Evolutionary conservation across 2,888 invertebrate genomes (phyloP).

Genomic region (Oscheius sp.): DNA sequence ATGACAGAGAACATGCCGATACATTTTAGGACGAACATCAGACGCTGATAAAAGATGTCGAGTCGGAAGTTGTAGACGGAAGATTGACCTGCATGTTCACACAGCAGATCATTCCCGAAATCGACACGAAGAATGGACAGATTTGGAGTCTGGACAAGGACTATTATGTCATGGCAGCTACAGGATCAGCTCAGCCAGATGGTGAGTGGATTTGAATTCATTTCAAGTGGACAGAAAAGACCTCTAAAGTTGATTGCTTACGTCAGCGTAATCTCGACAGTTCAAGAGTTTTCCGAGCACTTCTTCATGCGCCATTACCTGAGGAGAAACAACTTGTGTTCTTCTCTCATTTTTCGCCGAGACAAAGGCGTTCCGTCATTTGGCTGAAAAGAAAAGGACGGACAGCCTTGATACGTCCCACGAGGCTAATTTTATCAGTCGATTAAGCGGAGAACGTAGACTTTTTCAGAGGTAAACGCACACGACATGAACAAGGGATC

Average conservation of each 20-base stretch:
- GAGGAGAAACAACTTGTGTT: no score
- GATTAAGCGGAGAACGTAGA: not conserved
- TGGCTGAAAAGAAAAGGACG: no score
- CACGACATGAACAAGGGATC: conserved; percentile 67
- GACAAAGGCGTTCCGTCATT: no score
- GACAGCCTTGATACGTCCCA: no score
- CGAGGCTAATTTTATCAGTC: no score
- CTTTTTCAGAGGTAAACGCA: conserved; percentile 64
- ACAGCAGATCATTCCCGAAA: conserved; percentile 67
- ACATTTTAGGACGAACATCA: conserved; percentile 55
- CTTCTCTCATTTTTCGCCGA: no score
- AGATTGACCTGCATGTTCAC: conserved; percentile 63
- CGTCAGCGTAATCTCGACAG: no score
- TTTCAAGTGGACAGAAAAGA: no score
- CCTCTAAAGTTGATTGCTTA: no score
- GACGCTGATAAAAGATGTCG: conserved; percentile 52
- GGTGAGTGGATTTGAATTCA: conserved; percentile 45
- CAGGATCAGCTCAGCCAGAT: conserved; percentile 70
- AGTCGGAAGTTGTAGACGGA: conserved; percentile 60
- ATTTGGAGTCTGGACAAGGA: conserved; percentile 64
- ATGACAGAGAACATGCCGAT: not conserved
- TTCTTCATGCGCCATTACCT: no score
- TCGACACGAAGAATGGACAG: conserved; percentile 57
- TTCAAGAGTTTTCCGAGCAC: no score
- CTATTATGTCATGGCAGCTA: conserved; percentile 69